Evolutionary conservation across 2,113 vertebrate genomes (phyloP).

Genomic region (Mirounga angustirostris): DNA sequence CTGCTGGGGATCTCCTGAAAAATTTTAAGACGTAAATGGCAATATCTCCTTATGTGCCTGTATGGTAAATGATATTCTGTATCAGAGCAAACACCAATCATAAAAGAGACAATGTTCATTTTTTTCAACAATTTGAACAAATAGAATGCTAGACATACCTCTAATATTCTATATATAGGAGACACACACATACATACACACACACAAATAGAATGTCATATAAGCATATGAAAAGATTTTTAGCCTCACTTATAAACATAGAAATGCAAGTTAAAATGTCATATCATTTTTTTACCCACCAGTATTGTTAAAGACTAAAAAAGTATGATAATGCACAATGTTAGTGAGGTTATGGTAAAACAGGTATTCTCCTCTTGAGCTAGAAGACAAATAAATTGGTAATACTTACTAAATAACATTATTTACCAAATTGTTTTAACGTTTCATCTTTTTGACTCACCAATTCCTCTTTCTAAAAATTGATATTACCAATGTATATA

Average conservation of each 20-base stretch:
- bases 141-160: background rate
- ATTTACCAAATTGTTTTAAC: slow-evolving; percentile 29
- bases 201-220: background rate
- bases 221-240: background rate
- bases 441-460: background rate
- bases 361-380: background rate
- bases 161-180: background rate
- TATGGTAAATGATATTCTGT: background rate
- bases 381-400: background rate
- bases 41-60: background rate
- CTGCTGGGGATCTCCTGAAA: background rate
- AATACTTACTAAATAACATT: background rate
- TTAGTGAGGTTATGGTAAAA: background rate
- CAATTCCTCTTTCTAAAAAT: background rate
- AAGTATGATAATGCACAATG: background rate
- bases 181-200: background rate
- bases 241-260: background rate
- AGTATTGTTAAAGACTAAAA: slow-evolving; percentile 36
- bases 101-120: background rate
- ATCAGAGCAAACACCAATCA: background rate
- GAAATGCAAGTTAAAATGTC: slow-evolving; percentile 52
- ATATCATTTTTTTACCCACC: background rate
- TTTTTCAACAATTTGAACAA: background rate
- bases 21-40: background rate
- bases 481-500: background rate